These are phyloP conservation scores for Coptotermes formosanus DNA, from an alignment of 1,140 invertebrate species.

Conservation along the genomic window DNA sequence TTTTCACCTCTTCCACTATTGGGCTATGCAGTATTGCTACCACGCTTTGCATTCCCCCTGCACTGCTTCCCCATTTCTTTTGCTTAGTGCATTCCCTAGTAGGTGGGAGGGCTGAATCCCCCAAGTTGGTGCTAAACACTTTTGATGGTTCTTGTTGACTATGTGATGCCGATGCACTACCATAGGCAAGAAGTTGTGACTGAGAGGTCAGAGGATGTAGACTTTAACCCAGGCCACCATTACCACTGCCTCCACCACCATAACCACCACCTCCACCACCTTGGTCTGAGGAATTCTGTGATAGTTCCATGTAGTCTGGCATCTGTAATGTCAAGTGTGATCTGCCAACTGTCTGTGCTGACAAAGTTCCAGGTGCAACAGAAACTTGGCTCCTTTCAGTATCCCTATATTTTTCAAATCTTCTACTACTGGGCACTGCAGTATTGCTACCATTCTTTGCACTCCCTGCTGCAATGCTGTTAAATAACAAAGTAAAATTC, in stretches of 20 bases:
- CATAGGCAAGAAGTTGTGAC: neutral
- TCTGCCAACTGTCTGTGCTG: neutral
- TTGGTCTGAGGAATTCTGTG: neutral
- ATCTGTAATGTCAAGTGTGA: constrained; percentile 51
- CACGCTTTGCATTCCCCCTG: no score
- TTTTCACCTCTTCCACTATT: no score
- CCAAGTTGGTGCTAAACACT: constrained; percentile 44
- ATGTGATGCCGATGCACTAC: neutral
- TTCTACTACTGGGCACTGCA: neutral
- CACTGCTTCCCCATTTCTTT: no score
- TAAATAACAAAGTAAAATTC: no score
- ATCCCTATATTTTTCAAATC: neutral
- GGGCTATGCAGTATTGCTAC: no score
- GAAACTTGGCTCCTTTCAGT: neutral
- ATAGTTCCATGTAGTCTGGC: constrained; percentile 50
- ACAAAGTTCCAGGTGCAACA: neutral
- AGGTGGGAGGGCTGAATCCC: constrained; percentile 39
- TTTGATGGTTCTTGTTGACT: constrained; percentile 39
- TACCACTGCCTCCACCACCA: no score
- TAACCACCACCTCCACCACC: constrained; percentile 5
- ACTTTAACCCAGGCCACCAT: neutral
- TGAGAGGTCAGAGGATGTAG: neutral
- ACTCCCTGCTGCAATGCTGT: neutral
- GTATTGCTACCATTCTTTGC: constrained; percentile 14
- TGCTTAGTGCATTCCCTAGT: no score